Percentiles rank a stretch among this genome's conserved stretches.
Conservation (phyloP, 2,888 invertebrate genomes). For the Stratiomys singularior region DNA sequence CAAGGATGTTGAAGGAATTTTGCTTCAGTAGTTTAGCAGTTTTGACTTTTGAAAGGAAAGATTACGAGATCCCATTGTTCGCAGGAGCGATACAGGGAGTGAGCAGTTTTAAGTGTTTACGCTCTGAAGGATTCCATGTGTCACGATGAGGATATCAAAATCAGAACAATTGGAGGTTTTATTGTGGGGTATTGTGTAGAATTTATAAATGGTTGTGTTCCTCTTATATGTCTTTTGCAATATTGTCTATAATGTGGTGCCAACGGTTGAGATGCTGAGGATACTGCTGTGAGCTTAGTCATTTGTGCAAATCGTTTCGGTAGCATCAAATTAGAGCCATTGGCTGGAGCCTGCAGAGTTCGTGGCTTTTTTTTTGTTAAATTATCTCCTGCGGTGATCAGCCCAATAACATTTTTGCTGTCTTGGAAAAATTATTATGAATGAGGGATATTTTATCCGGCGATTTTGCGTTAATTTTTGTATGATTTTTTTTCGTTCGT, state of each 20-base stretch:
- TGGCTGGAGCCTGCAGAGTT: conserved; percentile 19
- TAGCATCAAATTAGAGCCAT: conserved; percentile 24
- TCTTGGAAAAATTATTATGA: neutral
- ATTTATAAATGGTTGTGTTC: conserved; percentile 17
- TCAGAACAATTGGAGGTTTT: conserved; percentile 42
- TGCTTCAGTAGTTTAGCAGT: conserved; percentile 45
- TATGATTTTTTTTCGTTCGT: too few relatives aligned
- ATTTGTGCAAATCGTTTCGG: conserved; percentile 40
- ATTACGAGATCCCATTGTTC: conserved; percentile 44
- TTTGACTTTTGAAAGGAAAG: conserved; percentile 46
- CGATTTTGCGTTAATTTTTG: too few relatives aligned
- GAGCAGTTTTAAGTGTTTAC: conserved; percentile 46
- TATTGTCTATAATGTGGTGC: conserved; percentile 11
- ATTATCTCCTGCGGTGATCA: neutral
- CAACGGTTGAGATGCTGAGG: neutral
- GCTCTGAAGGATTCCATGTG: conserved; percentile 42
- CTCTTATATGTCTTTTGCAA: conserved; percentile 16
- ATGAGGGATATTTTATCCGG: too few relatives aligned
- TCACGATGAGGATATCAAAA: conserved; percentile 45
- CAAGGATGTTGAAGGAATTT: conserved; percentile 42
- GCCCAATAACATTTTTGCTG: neutral
- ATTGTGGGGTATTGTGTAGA: conserved; percentile 17
- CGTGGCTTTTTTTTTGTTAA: neutral
- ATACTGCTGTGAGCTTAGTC: conserved; percentile 41
- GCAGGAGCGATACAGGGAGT: conserved; percentile 31